Evolutionary conservation across 2,113 vertebrate genomes (phyloP), one percentile per base, ranked within the genome.

Genomic region (Pluvianellus socialis): DNA sequence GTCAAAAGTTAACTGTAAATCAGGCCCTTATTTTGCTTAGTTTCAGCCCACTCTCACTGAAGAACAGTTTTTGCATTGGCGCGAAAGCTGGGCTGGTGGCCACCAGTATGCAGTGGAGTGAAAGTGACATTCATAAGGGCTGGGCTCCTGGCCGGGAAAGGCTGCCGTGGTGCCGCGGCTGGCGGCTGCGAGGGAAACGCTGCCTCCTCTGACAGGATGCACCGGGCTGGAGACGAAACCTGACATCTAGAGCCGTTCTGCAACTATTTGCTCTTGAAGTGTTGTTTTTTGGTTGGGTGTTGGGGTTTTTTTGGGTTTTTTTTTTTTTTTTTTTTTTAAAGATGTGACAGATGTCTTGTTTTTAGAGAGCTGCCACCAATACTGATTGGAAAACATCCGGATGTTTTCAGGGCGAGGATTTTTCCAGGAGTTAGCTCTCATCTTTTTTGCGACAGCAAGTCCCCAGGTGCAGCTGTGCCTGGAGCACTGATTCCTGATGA

Each of bases 101-200:
- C 4, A 23, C 91, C 87, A 62, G 5, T 71, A 63, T 15, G n/a
- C n/a, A n/a, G 47, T 35, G 68, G 68, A 93, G 75, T 92, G 86
- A 96, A 96, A 88, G 91, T 95, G 50, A 81, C 79, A 94, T 97
- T 97, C 93, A 96, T 76, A 71, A 91, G 24, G 63, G 50, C 63
- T 35, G 50, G 67, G 44, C 17, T 92, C 6, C 90, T 88, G 84
- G 53, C 67, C 0, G 2, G 77, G 81, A 58, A 35, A 66, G n/a
- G 52, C 44, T 24, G 49, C 49, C 35, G 59, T 0, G 2, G 49
- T 50, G 22, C 49, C 23, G 23, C 12, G 49, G 22, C 49, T 2
- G 12, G 49, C 22, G 49, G 49, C 49, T 45, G 59, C 0, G 2
- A 45, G 53, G 88, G 73, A 62, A 95, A 52, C 6, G 44, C 62